phyloP scores from a whole-genome alignment of 1,140 invertebrate genomes.

The Pseudomyrmex flavicornis region DNA sequence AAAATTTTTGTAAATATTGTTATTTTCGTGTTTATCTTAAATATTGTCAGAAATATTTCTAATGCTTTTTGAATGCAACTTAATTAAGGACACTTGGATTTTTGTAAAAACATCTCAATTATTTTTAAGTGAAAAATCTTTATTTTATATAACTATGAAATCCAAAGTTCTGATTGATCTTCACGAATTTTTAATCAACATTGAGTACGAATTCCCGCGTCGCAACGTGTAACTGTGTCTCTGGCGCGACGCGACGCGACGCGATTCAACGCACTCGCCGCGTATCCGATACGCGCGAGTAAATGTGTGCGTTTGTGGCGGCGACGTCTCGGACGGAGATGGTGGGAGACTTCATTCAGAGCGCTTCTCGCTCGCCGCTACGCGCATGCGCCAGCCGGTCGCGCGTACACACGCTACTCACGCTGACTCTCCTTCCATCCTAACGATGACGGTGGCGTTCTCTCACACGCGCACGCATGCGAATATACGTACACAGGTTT shows the following conservation, averaged over 20 bases:
- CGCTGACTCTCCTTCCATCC: conserved; percentile 72
- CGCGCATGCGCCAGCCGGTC: conserved; percentile 77
- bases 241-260: conserved; percentile 4
- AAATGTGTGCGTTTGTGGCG: conserved; percentile 51
- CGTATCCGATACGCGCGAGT: conserved; percentile 27
- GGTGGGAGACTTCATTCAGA: conserved; percentile 84
- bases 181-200: too few relatives aligned
- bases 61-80: too few relatives aligned
- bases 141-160: too few relatives aligned
- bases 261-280: conserved; percentile 42
- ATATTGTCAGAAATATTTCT: too few relatives aligned
- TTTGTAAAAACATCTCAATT: too few relatives aligned
- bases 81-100: too few relatives aligned
- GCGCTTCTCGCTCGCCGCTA: conserved; percentile 66
- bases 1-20: too few relatives aligned
- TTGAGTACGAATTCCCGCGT: not conserved
- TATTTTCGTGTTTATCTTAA: too few relatives aligned
- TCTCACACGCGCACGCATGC: conserved; percentile 48
- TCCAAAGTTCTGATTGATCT: too few relatives aligned
- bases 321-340: conserved; percentile 52
- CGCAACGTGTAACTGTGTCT: conserved; percentile 67
- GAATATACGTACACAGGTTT: not conserved
- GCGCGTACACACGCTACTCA: conserved; percentile 84
- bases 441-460: conserved; percentile 31
- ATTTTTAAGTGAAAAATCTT: too few relatives aligned